Conservation (phyloP, 2,888 invertebrate genomes). For the Trachelus tabidus region DNA sequence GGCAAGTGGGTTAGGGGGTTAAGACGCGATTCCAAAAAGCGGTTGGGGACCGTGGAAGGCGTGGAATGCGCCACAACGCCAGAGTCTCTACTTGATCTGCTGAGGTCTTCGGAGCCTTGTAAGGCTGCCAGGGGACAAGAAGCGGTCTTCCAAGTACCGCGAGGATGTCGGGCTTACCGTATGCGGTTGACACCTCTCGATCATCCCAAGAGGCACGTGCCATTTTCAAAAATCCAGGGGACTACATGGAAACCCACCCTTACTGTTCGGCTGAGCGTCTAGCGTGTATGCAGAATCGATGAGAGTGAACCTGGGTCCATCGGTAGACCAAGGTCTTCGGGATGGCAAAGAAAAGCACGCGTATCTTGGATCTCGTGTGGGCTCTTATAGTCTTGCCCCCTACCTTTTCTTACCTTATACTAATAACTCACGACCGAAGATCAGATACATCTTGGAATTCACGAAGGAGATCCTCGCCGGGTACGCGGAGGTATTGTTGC, state of each 20-base stretch:
- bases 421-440: constrained; percentile 47
- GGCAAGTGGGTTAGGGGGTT: constrained; percentile 42
- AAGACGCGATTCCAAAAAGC: constrained; percentile 34
- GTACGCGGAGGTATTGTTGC: not conserved
- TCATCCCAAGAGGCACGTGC: not conserved
- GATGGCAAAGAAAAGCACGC: not conserved
- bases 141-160: constrained; percentile 6
- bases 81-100: not conserved
- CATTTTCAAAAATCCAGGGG: not conserved
- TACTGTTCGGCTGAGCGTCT: not conserved
- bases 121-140: constrained; percentile 1
- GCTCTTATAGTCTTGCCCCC: not conserved
- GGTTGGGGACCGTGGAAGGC: constrained; percentile 17
- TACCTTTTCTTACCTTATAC: constrained; percentile 22
- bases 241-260: not conserved
- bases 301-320: not conserved
- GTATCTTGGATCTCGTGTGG: not conserved
- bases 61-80: not conserved
- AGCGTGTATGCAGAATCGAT: not conserved
- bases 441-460: constrained; percentile 30
- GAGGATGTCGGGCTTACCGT: not conserved
- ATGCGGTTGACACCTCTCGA: not conserved
- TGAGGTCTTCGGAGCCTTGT: not conserved
- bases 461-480: not conserved
- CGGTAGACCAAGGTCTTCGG: not conserved